Base-by-base conservation (phyloP, 2,113 vertebrate species). In the Hirundichthys speculiger region DNA sequence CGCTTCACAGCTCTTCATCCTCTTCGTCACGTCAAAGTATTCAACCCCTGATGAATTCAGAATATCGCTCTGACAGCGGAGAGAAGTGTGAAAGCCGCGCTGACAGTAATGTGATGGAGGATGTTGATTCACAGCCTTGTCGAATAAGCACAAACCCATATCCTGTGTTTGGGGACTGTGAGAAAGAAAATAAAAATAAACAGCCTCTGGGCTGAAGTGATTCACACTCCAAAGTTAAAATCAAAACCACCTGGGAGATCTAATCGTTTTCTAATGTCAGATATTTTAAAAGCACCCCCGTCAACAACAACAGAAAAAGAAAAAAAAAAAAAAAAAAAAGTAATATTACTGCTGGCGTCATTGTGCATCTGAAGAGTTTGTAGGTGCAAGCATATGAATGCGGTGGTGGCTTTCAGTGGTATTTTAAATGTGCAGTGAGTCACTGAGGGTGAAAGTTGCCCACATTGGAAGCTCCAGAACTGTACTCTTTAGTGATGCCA, bases 391-490 rank as follows among this genome's bases (percentile, higher is more conserved):
- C 2, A 14, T 24, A 18, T 24, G 62, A 38, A 20, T n/a, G 13
- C 14, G 19, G 4, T 34, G 16, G 41, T 41, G 2, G 3, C 43
- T 76, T 69, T 74, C 42, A 5, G 30, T 43, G 64, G 71, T 73
- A 71, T 79, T 82, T 65, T 5, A 64, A 21, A 13, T 61, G 20
- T 65, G 27, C 46, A 16, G 45, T 85, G 84, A 86, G 62, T 89
- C 85, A 89, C 56, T 9, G 48, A 65, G 48, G 20, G 64, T 63
- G 46, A 60, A 55, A 40, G 21, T 64, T 70, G 19, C 87, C 84
- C 85, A 88, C 83, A 66, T 57, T 85, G 88, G 88, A 88, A 90
- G 73, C 65, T 84, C 74, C 75, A 62, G 51, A 13, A 75, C 73
- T 69, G 73, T 82, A 76, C 24, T 43, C 18, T 19, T 74, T 4